Conservation (phyloP, 2,797 vertebrate genomes). For the Spinus olivaceus region DNA sequence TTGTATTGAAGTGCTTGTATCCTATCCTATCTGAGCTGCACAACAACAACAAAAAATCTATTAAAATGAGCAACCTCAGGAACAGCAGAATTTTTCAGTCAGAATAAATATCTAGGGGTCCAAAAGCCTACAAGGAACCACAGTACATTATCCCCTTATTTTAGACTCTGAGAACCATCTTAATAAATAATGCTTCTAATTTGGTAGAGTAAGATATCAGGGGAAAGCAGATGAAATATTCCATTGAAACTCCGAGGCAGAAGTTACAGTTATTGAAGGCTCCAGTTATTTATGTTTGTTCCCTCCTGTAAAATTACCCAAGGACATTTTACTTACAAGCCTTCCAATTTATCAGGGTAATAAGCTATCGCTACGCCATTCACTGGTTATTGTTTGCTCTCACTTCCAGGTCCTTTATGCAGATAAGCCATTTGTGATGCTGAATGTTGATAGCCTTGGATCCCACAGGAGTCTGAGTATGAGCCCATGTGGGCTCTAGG, state of each 20-base stretch:
- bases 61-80: neutral
- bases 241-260: neutral
- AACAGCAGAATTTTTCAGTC: neutral
- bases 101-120: neutral
- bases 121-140: neutral
- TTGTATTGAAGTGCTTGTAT: neutral
- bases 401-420: neutral
- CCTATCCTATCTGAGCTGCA: neutral
- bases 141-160: neutral
- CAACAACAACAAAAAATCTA: neutral
- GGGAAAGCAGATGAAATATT: neutral
- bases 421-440: neutral
- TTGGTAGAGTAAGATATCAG: neutral
- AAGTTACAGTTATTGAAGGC: neutral
- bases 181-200: conserved; percentile 9
- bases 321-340: neutral
- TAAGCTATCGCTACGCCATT: neutral
- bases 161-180: neutral
- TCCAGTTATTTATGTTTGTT: neutral
- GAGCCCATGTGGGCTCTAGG: neutral
- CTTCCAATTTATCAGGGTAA: neutral
- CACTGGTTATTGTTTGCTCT: neutral
- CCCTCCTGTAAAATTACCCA: neutral
- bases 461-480: neutral
- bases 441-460: neutral